Percentiles rank a stretch among this genome's conserved stretches.
These are phyloP conservation scores for Odontocolon sp. DNA, from an alignment of 2,888 invertebrate genomes.

Conservation along the genomic window DNA sequence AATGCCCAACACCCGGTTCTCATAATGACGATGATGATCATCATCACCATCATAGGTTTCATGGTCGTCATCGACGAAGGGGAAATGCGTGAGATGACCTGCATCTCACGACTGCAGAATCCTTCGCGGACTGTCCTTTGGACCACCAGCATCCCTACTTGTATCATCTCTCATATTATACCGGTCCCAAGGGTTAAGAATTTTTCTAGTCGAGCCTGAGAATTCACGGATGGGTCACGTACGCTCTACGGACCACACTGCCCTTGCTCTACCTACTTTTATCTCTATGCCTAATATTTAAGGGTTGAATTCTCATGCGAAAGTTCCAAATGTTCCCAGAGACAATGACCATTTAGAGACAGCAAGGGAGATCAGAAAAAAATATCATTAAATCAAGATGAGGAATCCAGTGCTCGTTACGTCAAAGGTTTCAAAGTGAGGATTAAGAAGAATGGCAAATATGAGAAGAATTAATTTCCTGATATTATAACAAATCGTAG, in stretches of 20 bases:
- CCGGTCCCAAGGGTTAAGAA: constrained; percentile 53
- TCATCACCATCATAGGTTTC: constrained; percentile 39
- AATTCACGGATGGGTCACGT: constrained; percentile 55
- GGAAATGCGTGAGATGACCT: constrained; percentile 60
- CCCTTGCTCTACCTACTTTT: constrained; percentile 31
- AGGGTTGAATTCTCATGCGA: constrained; percentile 40
- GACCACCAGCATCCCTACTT: constrained; percentile 61
- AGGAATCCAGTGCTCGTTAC: background rate
- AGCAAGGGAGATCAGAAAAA: background rate
- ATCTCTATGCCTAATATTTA: constrained; percentile 27
- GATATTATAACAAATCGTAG: too few relatives aligned
- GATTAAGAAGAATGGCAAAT: background rate
- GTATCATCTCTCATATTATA: constrained; percentile 46
- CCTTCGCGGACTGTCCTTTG: constrained; percentile 44
- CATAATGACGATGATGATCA: constrained; percentile 54
- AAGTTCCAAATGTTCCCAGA: constrained; percentile 27
- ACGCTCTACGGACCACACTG: constrained; percentile 47
- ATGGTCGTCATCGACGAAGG: constrained; percentile 17
- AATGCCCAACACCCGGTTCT: constrained; percentile 69
- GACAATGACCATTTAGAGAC: background rate
- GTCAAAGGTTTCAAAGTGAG: too few relatives aligned
- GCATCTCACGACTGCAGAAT: constrained; percentile 46
- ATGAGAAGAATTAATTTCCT: background rate
- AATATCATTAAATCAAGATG: constrained; percentile 9
- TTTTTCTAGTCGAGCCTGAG: constrained; percentile 58